Conservation (phyloP, 2,888 invertebrate species). For the Mesorhabditis spiculigera region DNA sequence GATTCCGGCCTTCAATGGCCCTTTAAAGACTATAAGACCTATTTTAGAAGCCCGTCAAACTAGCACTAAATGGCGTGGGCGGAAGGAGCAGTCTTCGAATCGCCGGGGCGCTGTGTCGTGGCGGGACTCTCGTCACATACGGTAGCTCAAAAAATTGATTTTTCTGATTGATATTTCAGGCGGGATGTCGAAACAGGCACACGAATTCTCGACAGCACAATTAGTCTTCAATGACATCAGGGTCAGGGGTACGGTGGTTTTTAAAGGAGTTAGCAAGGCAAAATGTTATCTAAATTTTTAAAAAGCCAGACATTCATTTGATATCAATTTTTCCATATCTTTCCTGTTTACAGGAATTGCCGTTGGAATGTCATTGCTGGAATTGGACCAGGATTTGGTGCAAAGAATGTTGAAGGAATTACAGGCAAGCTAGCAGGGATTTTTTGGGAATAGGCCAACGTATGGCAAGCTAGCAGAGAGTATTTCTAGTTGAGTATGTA, state of each 20-base stretch:
- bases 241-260: conserved; percentile 68
- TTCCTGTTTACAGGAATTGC: too few relatives aligned
- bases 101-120: conserved; percentile 70
- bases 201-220: conserved; percentile 75
- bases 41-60: conserved; percentile 67
- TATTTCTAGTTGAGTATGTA: too few relatives aligned
- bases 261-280: conserved; percentile 66
- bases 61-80: conserved; percentile 89
- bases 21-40: too few relatives aligned
- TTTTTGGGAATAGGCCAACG: too few relatives aligned
- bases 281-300: too few relatives aligned
- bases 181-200: conserved; percentile 83
- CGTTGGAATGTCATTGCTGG: conserved; percentile 74
- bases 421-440: not conserved
- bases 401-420: conserved; percentile 12
- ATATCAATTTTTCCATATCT: too few relatives aligned
- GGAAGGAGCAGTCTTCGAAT: conserved; percentile 83
- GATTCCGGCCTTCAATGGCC: too few relatives aligned
- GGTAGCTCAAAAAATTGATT: conserved; percentile 64
- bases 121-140: conserved; percentile 84
- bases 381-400: conserved; percentile 59
- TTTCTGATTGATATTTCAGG: conserved; percentile 16
- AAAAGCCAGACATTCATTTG: too few relatives aligned
- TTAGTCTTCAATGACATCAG: conserved; percentile 78
- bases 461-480: too few relatives aligned